Conservation (phyloP, 1,140 invertebrate genomes). For the Luehdorfia chinensis region DNA sequence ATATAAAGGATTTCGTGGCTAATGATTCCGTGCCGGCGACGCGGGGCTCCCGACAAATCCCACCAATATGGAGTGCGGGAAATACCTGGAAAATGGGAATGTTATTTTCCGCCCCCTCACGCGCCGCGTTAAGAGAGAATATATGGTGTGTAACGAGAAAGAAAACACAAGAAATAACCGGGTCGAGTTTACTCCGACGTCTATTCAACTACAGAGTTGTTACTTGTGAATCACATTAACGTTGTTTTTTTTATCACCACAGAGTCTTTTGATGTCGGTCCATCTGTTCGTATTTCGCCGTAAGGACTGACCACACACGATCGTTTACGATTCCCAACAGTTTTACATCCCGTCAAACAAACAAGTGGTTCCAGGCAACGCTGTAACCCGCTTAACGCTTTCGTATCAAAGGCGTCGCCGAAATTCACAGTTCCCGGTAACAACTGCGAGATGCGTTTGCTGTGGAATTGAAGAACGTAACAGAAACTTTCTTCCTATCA, state of each 20-base stretch:
- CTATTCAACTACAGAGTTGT: conserved; percentile 56
- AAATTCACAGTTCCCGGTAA: conserved; percentile 44
- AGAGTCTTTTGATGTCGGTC: conserved; percentile 65
- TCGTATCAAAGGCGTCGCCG: conserved; percentile 62
- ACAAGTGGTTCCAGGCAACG: conserved; percentile 67
- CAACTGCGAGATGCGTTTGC: conserved; percentile 1
- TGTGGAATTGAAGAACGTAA: not conserved
- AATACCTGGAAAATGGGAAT: conserved; percentile 69
- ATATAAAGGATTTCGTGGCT: conserved; percentile 48
- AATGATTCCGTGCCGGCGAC: conserved; percentile 47
- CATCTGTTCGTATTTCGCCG: conserved; percentile 70
- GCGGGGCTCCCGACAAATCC: conserved; percentile 57
- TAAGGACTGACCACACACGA: conserved; percentile 74
- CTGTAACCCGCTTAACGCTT: conserved; percentile 44
- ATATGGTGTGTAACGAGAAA: conserved; percentile 56
- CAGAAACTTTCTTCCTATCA: conserved; percentile 1
- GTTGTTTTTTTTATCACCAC: conserved; percentile 55
- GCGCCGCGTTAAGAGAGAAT: conserved; percentile 41
- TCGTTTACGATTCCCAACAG: conserved; percentile 68
- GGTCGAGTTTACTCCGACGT: conserved; percentile 10
- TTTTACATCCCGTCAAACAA: conserved; percentile 72
- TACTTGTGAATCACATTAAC: conserved; percentile 64
- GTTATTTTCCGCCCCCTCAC: conserved; percentile 40
- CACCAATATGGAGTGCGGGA: conserved; percentile 61
- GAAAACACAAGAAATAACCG: too few species aligned